These are phyloP conservation scores for Drosophila imparisetae DNA, from an alignment of 2,888 invertebrate species.

Conservation along the genomic window DNA sequence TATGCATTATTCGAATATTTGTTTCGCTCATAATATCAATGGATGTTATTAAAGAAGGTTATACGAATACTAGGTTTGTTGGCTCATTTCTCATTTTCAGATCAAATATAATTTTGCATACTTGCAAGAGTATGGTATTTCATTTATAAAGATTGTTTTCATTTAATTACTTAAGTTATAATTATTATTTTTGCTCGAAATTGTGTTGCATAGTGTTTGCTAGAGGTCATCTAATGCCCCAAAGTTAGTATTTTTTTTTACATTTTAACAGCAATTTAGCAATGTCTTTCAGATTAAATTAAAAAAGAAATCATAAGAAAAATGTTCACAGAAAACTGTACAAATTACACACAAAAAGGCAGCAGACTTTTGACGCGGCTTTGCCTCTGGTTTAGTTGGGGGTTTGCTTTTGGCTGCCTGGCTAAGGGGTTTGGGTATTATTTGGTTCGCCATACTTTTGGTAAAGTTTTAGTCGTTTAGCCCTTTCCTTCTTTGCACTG, in stretches of 20 bases:
- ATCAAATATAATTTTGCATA: not conserved
- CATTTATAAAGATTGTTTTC: not conserved
- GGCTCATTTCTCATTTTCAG: not conserved
- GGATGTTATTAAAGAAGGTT: not conserved
- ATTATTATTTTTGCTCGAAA: not conserved
- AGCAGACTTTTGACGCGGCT: constrained; percentile 66
- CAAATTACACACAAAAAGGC: constrained; percentile 75
- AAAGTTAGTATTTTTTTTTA: constrained; percentile 15
- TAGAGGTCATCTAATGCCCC: constrained; percentile 5
- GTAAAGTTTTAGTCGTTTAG: constrained; percentile 74
- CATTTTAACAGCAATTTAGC: constrained; percentile 78
- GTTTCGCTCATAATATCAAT: not conserved
- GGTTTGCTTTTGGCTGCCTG: constrained; percentile 10
- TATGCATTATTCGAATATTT: not conserved
- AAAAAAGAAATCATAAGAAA: constrained; percentile 75
- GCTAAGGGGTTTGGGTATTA: constrained; percentile 18
- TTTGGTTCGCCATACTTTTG: constrained; percentile 62
- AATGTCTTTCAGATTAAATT: constrained; percentile 79
- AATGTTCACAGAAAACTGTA: constrained; percentile 62
- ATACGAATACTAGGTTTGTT: not conserved
- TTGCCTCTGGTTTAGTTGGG: constrained; percentile 41
- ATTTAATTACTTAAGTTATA: not conserved
- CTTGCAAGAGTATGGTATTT: not conserved
- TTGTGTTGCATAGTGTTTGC: constrained; percentile 30
- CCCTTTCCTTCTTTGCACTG: constrained; percentile 73